phyloP scores from a whole-genome alignment of 2,888 invertebrate genomes.

The Noctua comes region DNA sequence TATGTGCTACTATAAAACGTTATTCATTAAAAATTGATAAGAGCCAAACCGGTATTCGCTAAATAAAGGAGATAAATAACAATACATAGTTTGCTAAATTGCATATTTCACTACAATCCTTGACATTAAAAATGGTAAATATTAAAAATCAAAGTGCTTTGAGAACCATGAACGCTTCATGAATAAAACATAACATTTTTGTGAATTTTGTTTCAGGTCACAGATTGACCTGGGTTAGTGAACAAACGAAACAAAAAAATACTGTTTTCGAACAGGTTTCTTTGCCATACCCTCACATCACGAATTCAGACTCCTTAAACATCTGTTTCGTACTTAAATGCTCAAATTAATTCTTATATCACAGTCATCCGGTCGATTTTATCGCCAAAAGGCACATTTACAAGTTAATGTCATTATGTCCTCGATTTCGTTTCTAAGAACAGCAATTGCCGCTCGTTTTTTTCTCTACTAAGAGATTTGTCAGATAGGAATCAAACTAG shows the following conservation, averaged over 20 bases:
- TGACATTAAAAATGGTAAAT: conserved; percentile 5
- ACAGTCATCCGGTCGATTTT: conserved; percentile 35
- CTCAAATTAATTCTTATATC: conserved; percentile 32
- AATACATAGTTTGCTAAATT: not conserved
- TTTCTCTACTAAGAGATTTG: conserved; percentile 34
- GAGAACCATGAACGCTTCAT: conserved; percentile 22
- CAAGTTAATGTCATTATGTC: conserved; percentile 53
- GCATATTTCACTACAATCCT: conserved; percentile 1
- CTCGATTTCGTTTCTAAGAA: conserved; percentile 64
- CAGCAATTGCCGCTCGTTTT: conserved; percentile 32
- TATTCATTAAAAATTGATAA: conserved; percentile 37
- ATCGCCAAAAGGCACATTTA: conserved; percentile 55
- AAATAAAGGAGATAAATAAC: not conserved
- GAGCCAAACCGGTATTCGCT: conserved; percentile 36
- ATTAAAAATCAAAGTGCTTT: conserved; percentile 6
- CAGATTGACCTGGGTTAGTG: conserved; percentile 22
- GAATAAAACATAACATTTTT: conserved; percentile 45
- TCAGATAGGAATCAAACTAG: conserved; percentile 59
- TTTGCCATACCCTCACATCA: conserved; percentile 6
- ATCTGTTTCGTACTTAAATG: conserved; percentile 35
- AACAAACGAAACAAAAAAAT: conserved; percentile 26
- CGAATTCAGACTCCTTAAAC: conserved; percentile 33
- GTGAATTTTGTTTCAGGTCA: conserved; percentile 19
- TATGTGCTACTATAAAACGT: conserved; percentile 23
- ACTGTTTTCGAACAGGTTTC: conserved; percentile 32